A percentile compares a stretch with the other conserved stretches of the same genome.
Evolutionary conservation across 2,113 vertebrate genomes (phyloP).

Genomic region (Urocolius indicus): DNA sequence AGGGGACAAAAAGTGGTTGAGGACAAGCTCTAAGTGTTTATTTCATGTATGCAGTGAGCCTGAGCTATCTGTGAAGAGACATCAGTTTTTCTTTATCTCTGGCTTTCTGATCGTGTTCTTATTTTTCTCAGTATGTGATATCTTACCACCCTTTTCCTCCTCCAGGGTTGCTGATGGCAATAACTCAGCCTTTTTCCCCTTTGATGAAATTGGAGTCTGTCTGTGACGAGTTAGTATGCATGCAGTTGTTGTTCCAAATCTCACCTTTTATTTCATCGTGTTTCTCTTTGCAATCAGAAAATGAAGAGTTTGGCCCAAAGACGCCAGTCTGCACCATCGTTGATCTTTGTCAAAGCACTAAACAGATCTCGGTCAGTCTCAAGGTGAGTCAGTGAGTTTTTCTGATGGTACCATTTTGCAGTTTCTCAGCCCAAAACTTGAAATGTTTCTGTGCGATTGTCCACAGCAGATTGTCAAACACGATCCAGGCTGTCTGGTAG

Average conservation of each 20-base stretch:
- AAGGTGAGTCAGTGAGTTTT: slow-evolving; percentile 78
- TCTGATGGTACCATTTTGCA: background rate
- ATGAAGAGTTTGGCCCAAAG: slow-evolving; percentile 94
- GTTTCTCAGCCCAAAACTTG: background rate
- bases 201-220: background rate
- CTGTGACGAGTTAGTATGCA: background rate
- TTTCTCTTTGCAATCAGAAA: slow-evolving; percentile 79
- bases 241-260: background rate
- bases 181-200: background rate
- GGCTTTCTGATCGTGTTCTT: background rate
- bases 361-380: slow-evolving; percentile 85
- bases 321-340: slow-evolving; percentile 90
- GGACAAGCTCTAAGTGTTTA: background rate
- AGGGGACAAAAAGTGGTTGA: background rate
- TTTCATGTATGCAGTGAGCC: background rate
- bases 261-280: slow-evolving; percentile 28
- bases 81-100: background rate
- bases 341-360: slow-evolving; percentile 93
- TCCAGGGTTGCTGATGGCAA: background rate
- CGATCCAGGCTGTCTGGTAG: accelerated
- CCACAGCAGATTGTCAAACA: background rate
- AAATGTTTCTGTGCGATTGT: background rate
- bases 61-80: background rate
- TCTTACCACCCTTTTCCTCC: background rate
- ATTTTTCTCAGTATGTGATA: background rate